Conservation (phyloP, 2,888 invertebrate genomes). For the Leucoptera coffeella region DNA sequence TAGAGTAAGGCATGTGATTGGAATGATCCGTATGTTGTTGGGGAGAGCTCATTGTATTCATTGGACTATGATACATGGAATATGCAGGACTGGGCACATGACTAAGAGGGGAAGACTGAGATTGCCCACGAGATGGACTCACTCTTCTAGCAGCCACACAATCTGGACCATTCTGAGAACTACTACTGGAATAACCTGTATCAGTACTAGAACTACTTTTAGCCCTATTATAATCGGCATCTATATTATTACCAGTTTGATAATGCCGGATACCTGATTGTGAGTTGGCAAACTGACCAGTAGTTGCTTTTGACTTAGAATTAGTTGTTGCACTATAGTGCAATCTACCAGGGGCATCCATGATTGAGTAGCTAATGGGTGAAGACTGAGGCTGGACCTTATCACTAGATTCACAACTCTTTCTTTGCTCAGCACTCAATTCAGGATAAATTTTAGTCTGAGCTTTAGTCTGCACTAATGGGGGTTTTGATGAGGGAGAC, state of each 20-base stretch:
- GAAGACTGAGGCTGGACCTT: conserved; percentile 58
- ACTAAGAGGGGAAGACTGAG: conserved; percentile 66
- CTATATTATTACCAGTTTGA: conserved; percentile 54
- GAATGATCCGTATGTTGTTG: conserved; percentile 56
- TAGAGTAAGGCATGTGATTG: conserved; percentile 17
- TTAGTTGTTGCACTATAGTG: conserved; percentile 54
- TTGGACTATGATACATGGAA: conserved; percentile 79
- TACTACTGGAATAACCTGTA: conserved; percentile 57
- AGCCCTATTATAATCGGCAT: conserved; percentile 57
- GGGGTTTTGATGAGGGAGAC: conserved; percentile 45
- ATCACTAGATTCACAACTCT: conserved; percentile 50
- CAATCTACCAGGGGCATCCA: conserved; percentile 61
- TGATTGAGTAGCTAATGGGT: conserved; percentile 70
- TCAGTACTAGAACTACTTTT: conserved; percentile 59
- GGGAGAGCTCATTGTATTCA: conserved; percentile 69
- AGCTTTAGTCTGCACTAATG: conserved; percentile 66
- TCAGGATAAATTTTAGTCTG: conserved; percentile 75
- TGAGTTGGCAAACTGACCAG: conserved; percentile 45
- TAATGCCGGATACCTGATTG: conserved; percentile 56
- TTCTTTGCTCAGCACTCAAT: conserved; percentile 44
- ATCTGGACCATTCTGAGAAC: conserved; percentile 60
- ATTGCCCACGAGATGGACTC: conserved; percentile 63
- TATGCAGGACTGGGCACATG: conserved; percentile 75
- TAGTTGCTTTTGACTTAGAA: conserved; percentile 40
- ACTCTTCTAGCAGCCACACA: conserved; percentile 64